Evolutionary conservation across 1,140 invertebrate genomes (phyloP), one percentile per base, ranked within the genome.

Genomic region (Andricus grossulariae): DNA sequence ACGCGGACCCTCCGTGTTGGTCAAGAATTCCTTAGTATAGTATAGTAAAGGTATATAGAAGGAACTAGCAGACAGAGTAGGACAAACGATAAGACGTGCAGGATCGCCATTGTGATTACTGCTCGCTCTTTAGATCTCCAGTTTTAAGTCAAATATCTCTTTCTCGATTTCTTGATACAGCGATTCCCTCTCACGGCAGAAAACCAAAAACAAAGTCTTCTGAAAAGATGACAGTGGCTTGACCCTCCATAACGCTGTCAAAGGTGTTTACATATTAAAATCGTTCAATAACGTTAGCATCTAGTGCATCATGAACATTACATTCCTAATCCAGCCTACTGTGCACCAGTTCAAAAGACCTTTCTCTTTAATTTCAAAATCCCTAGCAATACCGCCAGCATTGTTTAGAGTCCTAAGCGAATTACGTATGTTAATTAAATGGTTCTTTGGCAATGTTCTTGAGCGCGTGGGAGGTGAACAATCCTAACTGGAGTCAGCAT

Each of bases 1-100:
- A 66, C 60, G 25, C 60, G 39, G 60, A 66, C 60, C 60, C 60
- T 66, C 60, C 60, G 60, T 66, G 60, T 66, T 66, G 60, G 21
- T 32, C 60, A 16, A 66, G 32, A 66, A 66, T 66, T 66, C 25
- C 60, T 66, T 25, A 39, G 32, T 25, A 15, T 15, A 25, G 7
- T 66, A 15, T 13, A 45, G 39, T 11, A 45, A 7, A 45, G 10
- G 12, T 21, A 25, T 32, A 32, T 32, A 66, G 11, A 66, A 66
- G 32, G 15, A 16, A 15, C 57, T 15, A 66, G 57, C 57, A 66
- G 32, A 66, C 60, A 66, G 60, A 39, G 60, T 39, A 66, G 60
- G 25, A 66, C 25, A 66, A 45, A 66, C 60, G 13, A 66, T 39
- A 8, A 10, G 25, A 66, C 57, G 57, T 66, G 57, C 57, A 66